These are phyloP conservation scores for Esox lucius DNA, from an alignment of 2,797 vertebrate genomes.

Conservation along the genomic window DNA sequence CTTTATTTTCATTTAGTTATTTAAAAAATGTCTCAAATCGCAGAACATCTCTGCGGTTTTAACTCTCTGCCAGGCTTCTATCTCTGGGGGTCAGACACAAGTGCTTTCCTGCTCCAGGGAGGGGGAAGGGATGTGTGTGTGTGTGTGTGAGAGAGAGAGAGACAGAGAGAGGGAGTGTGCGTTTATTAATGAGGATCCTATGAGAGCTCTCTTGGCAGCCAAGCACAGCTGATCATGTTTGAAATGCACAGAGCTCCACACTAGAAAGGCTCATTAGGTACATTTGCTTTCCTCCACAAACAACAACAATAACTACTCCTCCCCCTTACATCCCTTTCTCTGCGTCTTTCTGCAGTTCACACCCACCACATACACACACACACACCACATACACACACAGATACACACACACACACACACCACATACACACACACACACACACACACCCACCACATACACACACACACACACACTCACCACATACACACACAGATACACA, in stretches of 20 bases:
- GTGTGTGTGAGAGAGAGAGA: slow-evolving; percentile 3
- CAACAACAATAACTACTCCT: slow-evolving; percentile 61
- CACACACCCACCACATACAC: slow-evolving; percentile 5
- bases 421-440: not conserved
- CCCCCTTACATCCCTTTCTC: slow-evolving; percentile 11
- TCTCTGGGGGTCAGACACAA: slow-evolving; percentile 54
- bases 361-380: not conserved
- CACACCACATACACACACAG: slow-evolving; percentile 29
- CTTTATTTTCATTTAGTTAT: not conserved
- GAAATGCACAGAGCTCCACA: slow-evolving; percentile 72
- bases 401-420: slow-evolving; percentile 3
- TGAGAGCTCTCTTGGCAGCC: slow-evolving; percentile 68
- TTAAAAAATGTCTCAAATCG: slow-evolving; percentile 32
- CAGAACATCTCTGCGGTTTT: slow-evolving; percentile 38
- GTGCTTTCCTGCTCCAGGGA: slow-evolving; percentile 17
- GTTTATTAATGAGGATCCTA: slow-evolving; percentile 75
- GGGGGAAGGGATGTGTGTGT: slow-evolving; percentile 12
- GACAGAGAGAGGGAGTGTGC: slow-evolving; percentile 4
- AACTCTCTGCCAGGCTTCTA: slow-evolving; percentile 48
- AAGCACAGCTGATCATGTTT: slow-evolving; percentile 77
- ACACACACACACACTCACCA: slow-evolving; percentile 7
- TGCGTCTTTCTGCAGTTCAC: slow-evolving; percentile 11
- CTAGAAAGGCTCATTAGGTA: slow-evolving; percentile 77
- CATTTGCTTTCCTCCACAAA: slow-evolving; percentile 75
- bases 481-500: slow-evolving; percentile 28